Conservation (phyloP, 2,888 invertebrate genomes). For the Saturnia pavonia region DNA sequence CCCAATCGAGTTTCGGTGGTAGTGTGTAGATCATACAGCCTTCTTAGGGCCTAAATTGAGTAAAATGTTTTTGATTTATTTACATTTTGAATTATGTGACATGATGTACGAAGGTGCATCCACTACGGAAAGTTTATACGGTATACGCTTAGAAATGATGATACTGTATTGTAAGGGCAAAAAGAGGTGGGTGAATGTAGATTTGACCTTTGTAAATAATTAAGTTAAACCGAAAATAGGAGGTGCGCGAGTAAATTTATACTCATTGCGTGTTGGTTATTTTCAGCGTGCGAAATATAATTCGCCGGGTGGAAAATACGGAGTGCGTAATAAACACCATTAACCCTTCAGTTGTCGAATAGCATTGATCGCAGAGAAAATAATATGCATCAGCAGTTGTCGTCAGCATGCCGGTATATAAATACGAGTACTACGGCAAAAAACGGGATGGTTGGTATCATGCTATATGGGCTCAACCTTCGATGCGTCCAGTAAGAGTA, state of each 20-base stretch:
- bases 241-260: not conserved
- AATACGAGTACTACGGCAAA: not conserved
- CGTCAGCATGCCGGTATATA: not conserved
- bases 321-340: not conserved
- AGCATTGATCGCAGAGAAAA: not conserved
- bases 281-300: not conserved
- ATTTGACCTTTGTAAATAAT: not conserved
- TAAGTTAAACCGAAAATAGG: not conserved
- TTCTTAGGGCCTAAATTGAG: too few relatives aligned
- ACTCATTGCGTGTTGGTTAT: not conserved
- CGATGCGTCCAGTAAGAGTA: too few relatives aligned
- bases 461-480: too few relatives aligned
- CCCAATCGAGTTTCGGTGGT: too few relatives aligned
- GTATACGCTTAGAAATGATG: too few relatives aligned
- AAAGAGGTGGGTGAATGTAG: not conserved
- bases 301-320: not conserved
- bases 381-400: not conserved
- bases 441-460: not conserved
- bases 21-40: too few relatives aligned
- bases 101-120: too few relatives aligned
- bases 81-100: too few relatives aligned
- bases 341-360: not conserved
- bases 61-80: too few relatives aligned
- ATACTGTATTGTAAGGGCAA: too few relatives aligned
- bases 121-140: too few relatives aligned